These are phyloP conservation scores for Apeira syringaria DNA, from an alignment of 2,888 invertebrate genomes.

Conservation along the genomic window DNA sequence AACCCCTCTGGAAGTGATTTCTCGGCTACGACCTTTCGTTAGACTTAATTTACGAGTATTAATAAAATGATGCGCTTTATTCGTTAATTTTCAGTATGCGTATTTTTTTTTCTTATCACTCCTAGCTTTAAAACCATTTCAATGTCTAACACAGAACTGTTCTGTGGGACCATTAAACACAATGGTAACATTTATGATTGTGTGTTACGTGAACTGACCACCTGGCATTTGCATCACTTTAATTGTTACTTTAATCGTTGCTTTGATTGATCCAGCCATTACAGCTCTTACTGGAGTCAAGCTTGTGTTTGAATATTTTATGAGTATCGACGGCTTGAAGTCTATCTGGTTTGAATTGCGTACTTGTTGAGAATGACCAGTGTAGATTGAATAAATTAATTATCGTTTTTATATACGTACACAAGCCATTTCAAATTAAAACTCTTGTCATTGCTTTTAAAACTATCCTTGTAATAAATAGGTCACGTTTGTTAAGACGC, in stretches of 20 bases:
- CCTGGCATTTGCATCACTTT: slow-evolving; percentile 61
- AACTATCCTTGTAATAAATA: no score
- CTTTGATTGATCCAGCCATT: slow-evolving; percentile 59
- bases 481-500: no score
- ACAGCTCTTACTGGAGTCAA: slow-evolving; percentile 40
- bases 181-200: slow-evolving; percentile 50
- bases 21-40: no score
- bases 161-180: slow-evolving; percentile 43
- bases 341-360: slow-evolving; percentile 16
- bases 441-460: no score
- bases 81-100: no score
- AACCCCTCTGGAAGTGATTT: no score
- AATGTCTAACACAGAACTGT: slow-evolving; percentile 16
- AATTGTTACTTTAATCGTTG: slow-evolving; percentile 60
- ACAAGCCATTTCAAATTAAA: no score
- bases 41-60: no score
- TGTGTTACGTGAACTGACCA: slow-evolving; percentile 58
- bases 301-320: slow-evolving; percentile 41
- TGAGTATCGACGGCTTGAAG: slow-evolving; percentile 14
- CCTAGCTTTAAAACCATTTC: slow-evolving; percentile 18
- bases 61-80: no score
- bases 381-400: no score
- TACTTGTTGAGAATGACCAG: no score
- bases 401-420: no score
- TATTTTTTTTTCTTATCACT: slow-evolving; percentile 18